Evolutionary conservation across 2,113 vertebrate species (phyloP).

Genomic region (Cnemophilus loriae): DNA sequence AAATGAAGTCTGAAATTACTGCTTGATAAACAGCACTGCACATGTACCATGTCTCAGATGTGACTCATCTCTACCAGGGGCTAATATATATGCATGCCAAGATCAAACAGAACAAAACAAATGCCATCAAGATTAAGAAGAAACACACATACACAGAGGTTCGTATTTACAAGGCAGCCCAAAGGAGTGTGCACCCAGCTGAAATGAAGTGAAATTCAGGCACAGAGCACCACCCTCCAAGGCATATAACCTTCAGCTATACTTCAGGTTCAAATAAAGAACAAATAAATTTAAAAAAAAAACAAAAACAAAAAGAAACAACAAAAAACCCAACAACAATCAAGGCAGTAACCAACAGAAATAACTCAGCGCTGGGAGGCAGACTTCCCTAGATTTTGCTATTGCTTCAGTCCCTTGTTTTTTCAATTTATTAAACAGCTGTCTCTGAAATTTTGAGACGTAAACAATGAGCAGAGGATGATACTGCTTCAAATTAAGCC

Average conservation of each 20-base stretch:
- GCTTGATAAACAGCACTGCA: slow-evolving; percentile 42
- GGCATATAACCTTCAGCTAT: slow-evolving; percentile 2
- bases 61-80: slow-evolving; percentile 44
- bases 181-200: not conserved
- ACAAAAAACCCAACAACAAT: not conserved
- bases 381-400: not conserved
- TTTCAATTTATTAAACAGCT: not conserved
- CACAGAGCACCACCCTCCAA: not conserved
- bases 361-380: not conserved
- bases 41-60: slow-evolving; percentile 2
- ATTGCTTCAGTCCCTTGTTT: not conserved
- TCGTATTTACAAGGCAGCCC: not conserved
- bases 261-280: not conserved
- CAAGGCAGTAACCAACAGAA: not conserved
- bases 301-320: too few species aligned
- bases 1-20: slow-evolving; percentile 47
- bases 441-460: not conserved
- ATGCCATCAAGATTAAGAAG: not conserved
- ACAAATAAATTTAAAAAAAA: not conserved
- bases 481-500: not conserved
- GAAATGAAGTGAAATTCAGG: not conserved
- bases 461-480: not conserved
- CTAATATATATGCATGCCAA: slow-evolving; percentile 15
- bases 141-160: not conserved
- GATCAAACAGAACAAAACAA: slow-evolving; percentile 29